Evolutionary conservation across 2,797 vertebrate genomes (phyloP), one percentile per base, ranked within the genome.

Genomic region (Lepilemur septentrionalis): DNA sequence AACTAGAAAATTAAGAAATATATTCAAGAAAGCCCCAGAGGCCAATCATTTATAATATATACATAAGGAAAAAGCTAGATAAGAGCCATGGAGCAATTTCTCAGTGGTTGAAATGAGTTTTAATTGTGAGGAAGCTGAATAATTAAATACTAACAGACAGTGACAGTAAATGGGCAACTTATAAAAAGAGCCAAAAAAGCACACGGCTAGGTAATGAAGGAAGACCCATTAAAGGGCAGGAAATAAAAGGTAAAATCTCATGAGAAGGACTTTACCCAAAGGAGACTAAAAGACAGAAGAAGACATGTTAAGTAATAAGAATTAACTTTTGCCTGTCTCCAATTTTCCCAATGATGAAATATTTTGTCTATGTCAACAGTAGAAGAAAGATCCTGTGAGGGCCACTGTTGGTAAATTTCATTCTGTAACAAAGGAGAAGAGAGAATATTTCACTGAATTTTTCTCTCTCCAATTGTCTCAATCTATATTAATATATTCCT

Each of bases 81-180:
- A 97, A 93, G 89, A 97, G 82, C 70, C 79, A 94, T 79, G 78
- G 80, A 97, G 96, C 75, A 97, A 94, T 96, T 97, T 95, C 92
- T 98, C 91, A 96, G 94, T 92, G 85, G 67, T 23, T 89, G 38
- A 86, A 97, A 97, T 90, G 4, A 97, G 73, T 98, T 98, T 98
- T 98, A 98, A 98, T 98, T 97, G 96, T 97, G 94, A 97, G 70
- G 79, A 48, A 70, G 59, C 80, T 97, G 93, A 96, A 97, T 97
- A 98, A 98, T 96, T 97, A 97, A 98, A 89, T 97, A 86, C 67
- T 80, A 98, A 94, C 63, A 97, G 95, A 91, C 55, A 96, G 38
- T 93, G 82, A 75, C 41, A 95, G 50, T 91, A 96, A 97, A 96
- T 88, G 96, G 70, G 80, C 96, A 98, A 57, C 85, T 97, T 97